phyloP scores from a whole-genome alignment of 2,888 invertebrate genomes.

The Trissoscelio sp. region DNA sequence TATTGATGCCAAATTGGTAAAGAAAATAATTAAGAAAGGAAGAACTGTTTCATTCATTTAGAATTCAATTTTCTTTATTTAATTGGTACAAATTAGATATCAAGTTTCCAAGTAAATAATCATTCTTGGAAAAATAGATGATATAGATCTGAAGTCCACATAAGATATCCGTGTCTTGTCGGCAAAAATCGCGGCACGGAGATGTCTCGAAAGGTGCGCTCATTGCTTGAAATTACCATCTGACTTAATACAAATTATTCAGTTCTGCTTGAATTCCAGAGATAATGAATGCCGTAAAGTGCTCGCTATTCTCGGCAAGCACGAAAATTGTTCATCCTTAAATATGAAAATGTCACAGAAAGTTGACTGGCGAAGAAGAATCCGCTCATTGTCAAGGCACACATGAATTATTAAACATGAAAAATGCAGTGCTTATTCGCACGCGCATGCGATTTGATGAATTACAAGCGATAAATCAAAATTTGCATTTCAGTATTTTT shows the following conservation, averaged over 20 bases:
- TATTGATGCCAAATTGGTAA: no score
- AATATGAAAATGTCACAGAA: slow-evolving; percentile 46
- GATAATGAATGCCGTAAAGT: slow-evolving; percentile 52
- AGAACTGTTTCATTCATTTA: no score
- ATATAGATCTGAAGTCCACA: not conserved
- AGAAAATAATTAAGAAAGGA: no score
- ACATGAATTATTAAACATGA: slow-evolving; percentile 4
- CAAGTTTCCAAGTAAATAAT: no score
- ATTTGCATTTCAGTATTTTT: no score
- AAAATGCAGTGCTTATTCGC: no score
- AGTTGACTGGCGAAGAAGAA: slow-evolving; percentile 31
- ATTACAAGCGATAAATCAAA: no score
- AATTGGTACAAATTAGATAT: no score
- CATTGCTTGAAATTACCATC: slow-evolving; percentile 49
- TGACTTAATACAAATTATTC: slow-evolving; percentile 59
- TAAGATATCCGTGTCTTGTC: not conserved
- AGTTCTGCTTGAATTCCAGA: slow-evolving; percentile 48
- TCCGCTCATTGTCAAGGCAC: slow-evolving; percentile 11
- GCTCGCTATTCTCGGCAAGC: slow-evolving; percentile 30
- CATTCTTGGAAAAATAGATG: not conserved
- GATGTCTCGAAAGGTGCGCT: slow-evolving; percentile 35
- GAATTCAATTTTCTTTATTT: no score
- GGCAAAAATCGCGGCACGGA: slow-evolving; percentile 20
- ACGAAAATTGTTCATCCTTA: slow-evolving; percentile 50
- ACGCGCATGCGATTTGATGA: no score